Conservation (phyloP, 35 echinoderm and acorn worm species). For the Hemicentrotus pulcherrimus region DNA sequence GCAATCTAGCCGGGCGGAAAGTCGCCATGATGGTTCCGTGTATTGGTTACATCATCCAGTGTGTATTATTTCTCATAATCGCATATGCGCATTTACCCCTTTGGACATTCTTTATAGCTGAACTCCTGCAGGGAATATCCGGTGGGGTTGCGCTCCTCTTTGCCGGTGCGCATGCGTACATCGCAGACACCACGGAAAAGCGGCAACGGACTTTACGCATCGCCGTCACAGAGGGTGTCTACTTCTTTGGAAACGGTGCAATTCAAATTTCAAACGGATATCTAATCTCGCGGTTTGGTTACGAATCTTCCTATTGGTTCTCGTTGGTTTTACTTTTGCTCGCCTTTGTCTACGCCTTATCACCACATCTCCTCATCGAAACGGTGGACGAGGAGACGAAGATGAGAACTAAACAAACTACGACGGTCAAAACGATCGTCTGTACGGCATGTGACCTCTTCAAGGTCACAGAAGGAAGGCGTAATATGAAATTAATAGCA, state of each 20-base stretch:
- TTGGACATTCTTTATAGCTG: constrained; percentile 48
- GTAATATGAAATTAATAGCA: constrained; percentile 50
- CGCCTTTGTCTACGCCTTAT: constrained; percentile 36
- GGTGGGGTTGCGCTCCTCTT: constrained; percentile 63
- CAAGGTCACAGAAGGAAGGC: constrained; percentile 32
- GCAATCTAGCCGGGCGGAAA: constrained; percentile 58
- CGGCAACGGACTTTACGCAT: constrained; percentile 58
- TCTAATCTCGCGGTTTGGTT: constrained; percentile 48
- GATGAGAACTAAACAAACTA: neutral
- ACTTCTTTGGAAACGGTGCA: constrained; percentile 36
- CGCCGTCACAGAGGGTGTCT: constrained; percentile 52
- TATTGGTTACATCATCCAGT: constrained; percentile 54
- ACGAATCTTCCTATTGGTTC: constrained; percentile 49
- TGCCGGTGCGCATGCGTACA: constrained; percentile 48
- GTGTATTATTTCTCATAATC: constrained; percentile 33
- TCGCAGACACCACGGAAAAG: constrained; percentile 52
- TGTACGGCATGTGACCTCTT: constrained; percentile 55
- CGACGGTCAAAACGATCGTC: constrained; percentile 35
- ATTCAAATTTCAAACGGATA: constrained; percentile 60
- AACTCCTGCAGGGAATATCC: constrained; percentile 52
- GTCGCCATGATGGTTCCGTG: constrained; percentile 54
- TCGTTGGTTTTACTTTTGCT: constrained; percentile 44
- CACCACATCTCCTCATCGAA: constrained; percentile 56
- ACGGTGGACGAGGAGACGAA: constrained; percentile 46
- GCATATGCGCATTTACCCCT: constrained; percentile 49